Base-by-base conservation (phyloP, 1,140 invertebrate species). In the Arion vulgaris region DNA sequence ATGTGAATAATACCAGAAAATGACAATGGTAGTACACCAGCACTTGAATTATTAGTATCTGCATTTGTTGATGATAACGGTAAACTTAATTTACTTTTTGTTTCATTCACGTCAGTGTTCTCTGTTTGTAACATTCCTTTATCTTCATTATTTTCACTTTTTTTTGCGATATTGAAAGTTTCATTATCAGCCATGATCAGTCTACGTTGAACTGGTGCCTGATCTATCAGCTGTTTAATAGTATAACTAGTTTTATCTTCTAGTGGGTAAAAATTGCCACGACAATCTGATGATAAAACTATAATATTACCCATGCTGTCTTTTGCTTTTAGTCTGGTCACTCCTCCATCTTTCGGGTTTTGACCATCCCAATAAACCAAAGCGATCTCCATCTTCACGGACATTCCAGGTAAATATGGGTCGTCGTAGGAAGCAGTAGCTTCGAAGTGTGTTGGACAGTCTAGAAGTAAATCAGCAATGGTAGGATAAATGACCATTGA, bases 361-460 rank as follows among this genome's bases (percentile, higher is more conserved):
- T 28, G 49, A 11, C 77, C 57, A 19, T 72, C 75, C 0, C 73
- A 69, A 80, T 81, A 86, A 5, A 79, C n/a, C 36, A 86, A 86
- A 32, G n/a, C 76, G 53, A 84, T 83, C 7, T 83, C 85, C 23
- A 72, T 45, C 26, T 80, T 84, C 26, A 86, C 69, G 32, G 85
- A 86, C 79, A 83, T 74, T 7, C 83, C 83, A 62, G 85, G 85
- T 15, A 86, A 57, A 72, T 86, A 86, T 2, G 85, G 85, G 32
- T 86, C 83, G 28, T 86, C 85, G 74, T 83, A 86, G 68, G 78
- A 68, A 15, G 81, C 34, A 15, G 81, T 86, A 9, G 85, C 85
- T 49, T 84, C 83, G 69, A 86, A 86, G 36, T 79, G 82, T 13
- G 85, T 86, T 23, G 85, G 85, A 51, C 85, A 83, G 51, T 86